Base-by-base conservation (phyloP, 2,888 invertebrate species). In the Geophilus truncorum region DNA sequence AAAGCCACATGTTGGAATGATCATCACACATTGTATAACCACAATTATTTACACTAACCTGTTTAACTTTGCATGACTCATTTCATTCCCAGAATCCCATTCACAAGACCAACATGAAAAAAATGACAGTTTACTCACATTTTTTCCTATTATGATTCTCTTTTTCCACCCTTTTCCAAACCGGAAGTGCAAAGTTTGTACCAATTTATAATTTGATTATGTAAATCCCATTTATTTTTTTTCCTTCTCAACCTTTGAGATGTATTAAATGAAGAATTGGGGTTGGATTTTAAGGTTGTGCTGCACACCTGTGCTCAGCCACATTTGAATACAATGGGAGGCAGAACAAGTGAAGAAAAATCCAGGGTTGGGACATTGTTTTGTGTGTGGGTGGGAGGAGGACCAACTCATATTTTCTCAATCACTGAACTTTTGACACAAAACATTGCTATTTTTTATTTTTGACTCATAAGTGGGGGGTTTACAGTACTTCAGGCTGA, bases 251-350 rank as follows among this genome's bases (percentile, higher is more conserved):
- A 57, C 15, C n/a, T 5, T 21, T 57, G 6, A 18, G 23, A 9
- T 57, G 57, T 21, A 57, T 57, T 57, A 57, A 57, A 57, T 57
- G 57, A 57, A 57, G 57, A 57, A 57, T 57, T 57, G n/a, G 57
- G 57, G 57, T 18, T 57, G 57, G 57, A 51, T 51, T 57, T 6
- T 57, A 57, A 18, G 57, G 18, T 57, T 57, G 57, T 57, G 57
- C 57, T 57, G 57, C 57, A 57, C 57, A 57, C 57, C 57, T 57
- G 57, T 57, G 57, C 57, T 57, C 57, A 57, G 21, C 18, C 57
- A 15, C 18, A 57, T 57, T 57, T 57, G 57, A 57, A 57, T 57
- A 57, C 57, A 57, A 57, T 57, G 57, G 57, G 57, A 57, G 57
- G 57, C 57, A 57, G 57, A 57, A 57, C 57, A 57, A 57, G n/a